Evolutionary conservation across 1,140 invertebrate species (phyloP).

Genomic region (Arion vulgaris): DNA sequence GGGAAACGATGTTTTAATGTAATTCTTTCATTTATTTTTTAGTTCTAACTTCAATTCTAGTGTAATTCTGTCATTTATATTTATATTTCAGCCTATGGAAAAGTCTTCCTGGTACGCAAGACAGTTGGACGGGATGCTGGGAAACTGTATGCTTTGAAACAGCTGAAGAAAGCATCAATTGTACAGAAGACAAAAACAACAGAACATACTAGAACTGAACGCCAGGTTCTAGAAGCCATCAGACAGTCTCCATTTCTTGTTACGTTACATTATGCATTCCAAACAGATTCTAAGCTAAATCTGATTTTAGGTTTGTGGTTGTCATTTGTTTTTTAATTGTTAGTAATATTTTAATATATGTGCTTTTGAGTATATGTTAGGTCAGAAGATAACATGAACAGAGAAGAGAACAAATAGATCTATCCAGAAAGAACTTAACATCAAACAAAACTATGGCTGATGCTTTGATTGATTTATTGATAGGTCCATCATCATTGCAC

Average conservation of each 20-base stretch:
- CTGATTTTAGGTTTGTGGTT: constrained; percentile 82
- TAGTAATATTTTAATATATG: too few relatives aligned
- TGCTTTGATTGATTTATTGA: too few relatives aligned
- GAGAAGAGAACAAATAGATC: too few relatives aligned
- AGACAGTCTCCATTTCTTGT: constrained; percentile 96
- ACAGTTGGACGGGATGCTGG: constrained; percentile 87
- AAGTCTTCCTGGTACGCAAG: constrained; percentile 96
- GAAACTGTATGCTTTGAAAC: constrained; percentile 99
- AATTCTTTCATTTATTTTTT: too few relatives aligned
- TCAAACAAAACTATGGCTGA: too few relatives aligned
- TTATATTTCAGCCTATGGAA: constrained; percentile 67
- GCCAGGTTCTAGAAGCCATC: constrained; percentile 98
- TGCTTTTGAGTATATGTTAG: too few relatives aligned
- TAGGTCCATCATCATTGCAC: too few relatives aligned
- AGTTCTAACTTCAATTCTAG: background rate
- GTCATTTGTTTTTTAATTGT: background rate
- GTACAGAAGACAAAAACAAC: constrained; percentile 72
- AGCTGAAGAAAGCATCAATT: constrained; percentile 94
- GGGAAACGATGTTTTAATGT: too few relatives aligned
- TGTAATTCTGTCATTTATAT: background rate
- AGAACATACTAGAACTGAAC: constrained; percentile 82
- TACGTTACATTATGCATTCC: constrained; percentile 96
- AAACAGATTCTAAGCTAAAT: constrained; percentile 98
- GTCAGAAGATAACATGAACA: too few relatives aligned
- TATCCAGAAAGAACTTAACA: too few relatives aligned